Evolutionary conservation across 53 echinoderm and acorn worm genomes (phyloP), one percentile per base, ranked within the genome.

Genomic region (Actinopyga echinites): DNA sequence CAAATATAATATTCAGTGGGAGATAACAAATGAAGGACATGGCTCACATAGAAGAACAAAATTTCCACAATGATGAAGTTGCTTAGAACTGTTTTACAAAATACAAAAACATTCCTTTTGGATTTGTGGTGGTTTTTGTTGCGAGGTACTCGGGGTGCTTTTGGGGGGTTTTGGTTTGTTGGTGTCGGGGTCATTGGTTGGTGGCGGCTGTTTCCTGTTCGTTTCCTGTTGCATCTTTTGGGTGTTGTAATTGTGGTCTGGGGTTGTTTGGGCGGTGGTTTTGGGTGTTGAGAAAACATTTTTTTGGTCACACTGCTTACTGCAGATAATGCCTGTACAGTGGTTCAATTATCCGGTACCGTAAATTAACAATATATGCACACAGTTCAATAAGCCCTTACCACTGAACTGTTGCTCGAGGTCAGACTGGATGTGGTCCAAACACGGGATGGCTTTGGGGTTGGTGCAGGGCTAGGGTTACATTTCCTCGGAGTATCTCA

Each of bases 1-100:
- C n/a, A 37, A 3, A 37, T 5, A 37, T 5, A 37, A 37, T 7
- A 37, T 37, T 37, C 37, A 37, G 37, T n/a, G 65, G 26, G 65
- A 65, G 12, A 65, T 65, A 65, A 30, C 65, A 65, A 65, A 65
- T 65, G 65, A 65, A 65, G 12, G 65, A 65, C 6, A 65, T 65
- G 65, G 12, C 65, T 65, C 65, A 65, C 65, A 65, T 65, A 65
- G 65, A 6, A 65, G 65, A 65, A 65, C 65, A 65, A 65, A 65
- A 65, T 65, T 17, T 26, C 30, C 26, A 62, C 29, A 62, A 62
- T 62, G 62, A 62, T 62, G 62, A 30, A 62, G 62, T 62, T 62
- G 4, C 62, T 62, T 24, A 62, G 29, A 62, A 62, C 29, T n/a
- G 62, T 62, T 62, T 62, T 62, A 62, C 62, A 62, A 22, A 62